phyloP scores from a whole-genome alignment of 2,888 invertebrate genomes.

The Torymus auratus region DNA sequence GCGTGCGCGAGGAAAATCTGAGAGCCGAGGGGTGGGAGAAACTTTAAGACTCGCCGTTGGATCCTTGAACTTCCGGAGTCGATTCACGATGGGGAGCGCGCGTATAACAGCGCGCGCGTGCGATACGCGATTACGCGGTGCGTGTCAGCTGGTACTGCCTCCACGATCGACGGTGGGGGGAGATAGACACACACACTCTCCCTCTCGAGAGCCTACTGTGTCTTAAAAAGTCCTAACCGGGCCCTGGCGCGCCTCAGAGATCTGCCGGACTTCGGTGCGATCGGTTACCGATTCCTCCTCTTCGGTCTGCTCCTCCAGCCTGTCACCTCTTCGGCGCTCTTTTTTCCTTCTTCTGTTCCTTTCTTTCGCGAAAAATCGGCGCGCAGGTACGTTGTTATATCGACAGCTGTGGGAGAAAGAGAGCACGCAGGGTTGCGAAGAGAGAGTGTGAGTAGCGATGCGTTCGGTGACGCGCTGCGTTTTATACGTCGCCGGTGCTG shows the following conservation, averaged over 20 bases:
- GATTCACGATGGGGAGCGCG: neutral
- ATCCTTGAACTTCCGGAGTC: conserved; percentile 31
- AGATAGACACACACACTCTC: neutral
- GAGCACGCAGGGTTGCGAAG: neutral
- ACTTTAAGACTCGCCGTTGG: no score
- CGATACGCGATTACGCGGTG: no score
- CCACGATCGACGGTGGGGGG: neutral
- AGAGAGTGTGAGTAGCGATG: conserved; percentile 16
- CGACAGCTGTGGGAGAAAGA: neutral
- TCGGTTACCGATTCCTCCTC: conserved; percentile 15
- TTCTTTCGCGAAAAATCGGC: no score
- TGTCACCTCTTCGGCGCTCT: neutral
- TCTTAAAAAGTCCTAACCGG: conserved; percentile 37
- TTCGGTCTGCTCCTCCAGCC: conserved; percentile 12
- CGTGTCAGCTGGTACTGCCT: conserved; percentile 14
- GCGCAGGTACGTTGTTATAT: no score
- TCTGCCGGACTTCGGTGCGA: conserved; percentile 32
- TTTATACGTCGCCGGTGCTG: conserved; percentile 24
- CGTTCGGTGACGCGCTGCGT: conserved; percentile 39
- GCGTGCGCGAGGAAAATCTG: no score
- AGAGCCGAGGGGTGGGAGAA: no score
- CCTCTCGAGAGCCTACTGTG: conserved; percentile 14
- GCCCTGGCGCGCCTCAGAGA: conserved; percentile 35
- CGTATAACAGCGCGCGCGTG: no score
- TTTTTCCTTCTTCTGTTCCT: no score